Conservation (phyloP, 2,113 vertebrate genomes). For the Thinocorus orbignyianus region DNA sequence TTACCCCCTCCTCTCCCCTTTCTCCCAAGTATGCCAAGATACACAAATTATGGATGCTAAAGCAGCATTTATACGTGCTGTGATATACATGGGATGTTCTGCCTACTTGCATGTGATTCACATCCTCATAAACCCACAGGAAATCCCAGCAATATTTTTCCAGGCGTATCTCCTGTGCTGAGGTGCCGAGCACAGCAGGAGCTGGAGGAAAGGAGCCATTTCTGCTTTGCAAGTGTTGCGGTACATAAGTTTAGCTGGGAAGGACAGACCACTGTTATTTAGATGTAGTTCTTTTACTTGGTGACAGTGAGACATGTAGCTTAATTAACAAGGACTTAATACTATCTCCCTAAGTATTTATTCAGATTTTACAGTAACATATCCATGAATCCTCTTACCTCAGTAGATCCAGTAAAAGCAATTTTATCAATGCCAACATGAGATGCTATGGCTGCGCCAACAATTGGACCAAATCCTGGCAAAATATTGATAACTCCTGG, state of each 20-base stretch:
- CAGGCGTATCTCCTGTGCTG: constrained; percentile 50
- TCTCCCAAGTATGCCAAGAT: not conserved
- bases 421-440: constrained; percentile 98
- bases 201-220: not conserved
- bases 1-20: not conserved
- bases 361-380: not conserved
- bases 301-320: not conserved
- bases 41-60: constrained; percentile 8
- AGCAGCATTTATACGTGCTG: not conserved
- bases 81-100: constrained; percentile 14
- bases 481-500: constrained; percentile 99
- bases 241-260: not conserved
- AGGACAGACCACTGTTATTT: not conserved
- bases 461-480: constrained; percentile 94
- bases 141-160: constrained; percentile 66
- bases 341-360: not conserved
- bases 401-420: constrained; percentile 96
- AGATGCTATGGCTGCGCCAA: constrained; percentile 91
- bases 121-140: constrained; percentile 61
- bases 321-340: not conserved
- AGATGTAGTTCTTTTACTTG: not conserved
- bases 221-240: not conserved
- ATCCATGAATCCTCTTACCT: constrained; percentile 80
- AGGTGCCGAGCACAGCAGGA: constrained; percentile 48
- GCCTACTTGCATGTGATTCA: constrained; percentile 54